Conservation (phyloP, 2,797 vertebrate species). For the Euthynnus affinis region DNA sequence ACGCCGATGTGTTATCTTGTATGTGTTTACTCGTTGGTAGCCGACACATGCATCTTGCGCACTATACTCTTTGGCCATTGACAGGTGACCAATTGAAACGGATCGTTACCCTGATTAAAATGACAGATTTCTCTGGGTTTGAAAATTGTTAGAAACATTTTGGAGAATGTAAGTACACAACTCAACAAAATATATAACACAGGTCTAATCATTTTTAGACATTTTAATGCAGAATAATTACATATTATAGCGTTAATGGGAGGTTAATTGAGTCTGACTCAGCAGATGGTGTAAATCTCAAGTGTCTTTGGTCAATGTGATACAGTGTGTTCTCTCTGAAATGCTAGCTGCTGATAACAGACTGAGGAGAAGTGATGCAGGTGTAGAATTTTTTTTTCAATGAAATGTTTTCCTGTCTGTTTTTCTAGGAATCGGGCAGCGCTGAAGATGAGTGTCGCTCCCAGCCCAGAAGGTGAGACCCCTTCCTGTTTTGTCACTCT, state of each 20-base stretch:
- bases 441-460: slow-evolving; percentile 95
- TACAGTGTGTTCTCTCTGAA: slow-evolving; percentile 27
- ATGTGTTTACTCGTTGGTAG: too few relatives aligned
- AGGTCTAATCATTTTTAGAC: too few relatives aligned
- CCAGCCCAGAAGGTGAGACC: slow-evolving; percentile 93
- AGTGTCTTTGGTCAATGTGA: slow-evolving; percentile 29
- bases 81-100: too few relatives aligned
- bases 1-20: too few relatives aligned
- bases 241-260: background rate
- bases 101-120: too few relatives aligned
- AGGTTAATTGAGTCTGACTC: slow-evolving; percentile 58
- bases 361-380: slow-evolving; percentile 15
- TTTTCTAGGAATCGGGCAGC: slow-evolving; percentile 92
- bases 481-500: slow-evolving; percentile 39
- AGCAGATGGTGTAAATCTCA: slow-evolving; percentile 26
- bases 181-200: too few relatives aligned
- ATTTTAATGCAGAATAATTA: too few relatives aligned
- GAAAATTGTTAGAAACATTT: too few relatives aligned
- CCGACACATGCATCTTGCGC: too few relatives aligned
- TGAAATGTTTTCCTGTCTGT: slow-evolving; percentile 9
- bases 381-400: background rate
- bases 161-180: too few relatives aligned
- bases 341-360: slow-evolving; percentile 6
- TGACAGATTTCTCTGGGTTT: too few relatives aligned
- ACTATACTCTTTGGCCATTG: too few relatives aligned